phyloP scores from a whole-genome alignment of 2,888 invertebrate genomes.

The Schizotus pectinicornis region DNA sequence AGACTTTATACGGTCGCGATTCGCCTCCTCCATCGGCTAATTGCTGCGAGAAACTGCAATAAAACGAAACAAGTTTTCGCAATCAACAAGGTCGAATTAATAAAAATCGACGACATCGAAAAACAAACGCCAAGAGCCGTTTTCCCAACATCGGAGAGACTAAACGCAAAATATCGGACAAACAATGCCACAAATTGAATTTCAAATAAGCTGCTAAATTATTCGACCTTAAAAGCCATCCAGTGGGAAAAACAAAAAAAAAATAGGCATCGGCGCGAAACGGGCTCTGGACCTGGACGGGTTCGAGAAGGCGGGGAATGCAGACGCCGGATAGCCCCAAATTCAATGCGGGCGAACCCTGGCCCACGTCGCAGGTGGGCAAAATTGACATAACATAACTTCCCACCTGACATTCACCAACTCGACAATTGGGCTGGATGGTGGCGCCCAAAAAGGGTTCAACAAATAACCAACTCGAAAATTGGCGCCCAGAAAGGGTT shows the following conservation, averaged over 20 bases:
- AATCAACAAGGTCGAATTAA: slow-evolving; percentile 27
- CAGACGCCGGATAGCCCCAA: too few relatives aligned
- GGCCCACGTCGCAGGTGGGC: too few relatives aligned
- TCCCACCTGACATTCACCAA: too few relatives aligned
- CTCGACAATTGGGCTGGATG: too few relatives aligned
- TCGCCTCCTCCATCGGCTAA: slow-evolving; percentile 5
- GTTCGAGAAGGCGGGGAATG: too few relatives aligned
- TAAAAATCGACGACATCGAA: slow-evolving; percentile 25
- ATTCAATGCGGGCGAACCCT: too few relatives aligned
- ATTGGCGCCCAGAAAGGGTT: too few relatives aligned
- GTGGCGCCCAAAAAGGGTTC: too few relatives aligned
- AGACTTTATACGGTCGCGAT: background rate
- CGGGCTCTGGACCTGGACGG: too few relatives aligned
- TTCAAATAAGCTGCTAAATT: slow-evolving; percentile 30
- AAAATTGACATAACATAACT: too few relatives aligned
- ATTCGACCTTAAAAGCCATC: slow-evolving; percentile 27
- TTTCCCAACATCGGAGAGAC: slow-evolving; percentile 9
- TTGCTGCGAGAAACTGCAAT: slow-evolving; percentile 16
- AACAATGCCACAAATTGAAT: slow-evolving; percentile 30
- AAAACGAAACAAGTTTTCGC: slow-evolving; percentile 26
- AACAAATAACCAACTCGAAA: too few relatives aligned
- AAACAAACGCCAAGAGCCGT: slow-evolving; percentile 10
- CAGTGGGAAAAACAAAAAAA: slow-evolving; percentile 15
- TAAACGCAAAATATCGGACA: slow-evolving; percentile 10
- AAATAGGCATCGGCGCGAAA: background rate